A percentile compares a stretch with the other conserved stretches of the same genome.
Conservation (phyloP, 1,140 invertebrate genomes). For the Harpegnathos saltator region DNA sequence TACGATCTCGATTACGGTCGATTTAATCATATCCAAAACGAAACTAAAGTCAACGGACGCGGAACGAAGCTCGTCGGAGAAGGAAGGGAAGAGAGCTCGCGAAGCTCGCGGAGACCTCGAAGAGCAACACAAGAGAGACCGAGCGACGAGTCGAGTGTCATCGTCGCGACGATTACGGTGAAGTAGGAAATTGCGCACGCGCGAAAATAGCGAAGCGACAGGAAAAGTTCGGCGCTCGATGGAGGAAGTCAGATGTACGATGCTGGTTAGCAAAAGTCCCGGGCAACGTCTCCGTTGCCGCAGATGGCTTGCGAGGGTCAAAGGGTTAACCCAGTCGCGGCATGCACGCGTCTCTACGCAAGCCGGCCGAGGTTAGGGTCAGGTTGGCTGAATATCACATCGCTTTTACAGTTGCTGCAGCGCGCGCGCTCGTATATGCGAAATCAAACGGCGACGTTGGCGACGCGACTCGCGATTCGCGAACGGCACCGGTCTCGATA, state of each 20-base stretch:
- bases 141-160: background rate
- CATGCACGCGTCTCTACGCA: slow-evolving; percentile 67
- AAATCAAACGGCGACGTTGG: slow-evolving; percentile 51
- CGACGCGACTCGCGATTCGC: slow-evolving; percentile 62
- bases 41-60: too few relatives aligned
- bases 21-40: too few relatives aligned
- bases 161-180: slow-evolving; percentile 22
- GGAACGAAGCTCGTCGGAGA: too few relatives aligned
- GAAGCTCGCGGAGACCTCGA: too few relatives aligned
- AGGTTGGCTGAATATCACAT: slow-evolving; percentile 67
- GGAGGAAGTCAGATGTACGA: slow-evolving; percentile 21
- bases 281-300: slow-evolving; percentile 59
- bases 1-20: too few relatives aligned
- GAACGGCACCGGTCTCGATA: slow-evolving; percentile 46
- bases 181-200: slow-evolving; percentile 39
- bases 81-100: too few relatives aligned
- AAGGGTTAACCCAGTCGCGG: slow-evolving; percentile 69
- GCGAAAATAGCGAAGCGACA: slow-evolving; percentile 20
- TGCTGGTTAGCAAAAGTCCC: slow-evolving; percentile 64
- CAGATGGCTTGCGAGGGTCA: slow-evolving; percentile 70
- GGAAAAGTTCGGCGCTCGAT: slow-evolving; percentile 18
- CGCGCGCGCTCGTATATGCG: slow-evolving; percentile 47
- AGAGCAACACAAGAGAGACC: too few relatives aligned
- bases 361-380: slow-evolving; percentile 58
- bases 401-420: slow-evolving; percentile 62